Evolutionary conservation across 2,113 vertebrate genomes (phyloP).

Genomic region (Microcebus lehilahytsara): DNA sequence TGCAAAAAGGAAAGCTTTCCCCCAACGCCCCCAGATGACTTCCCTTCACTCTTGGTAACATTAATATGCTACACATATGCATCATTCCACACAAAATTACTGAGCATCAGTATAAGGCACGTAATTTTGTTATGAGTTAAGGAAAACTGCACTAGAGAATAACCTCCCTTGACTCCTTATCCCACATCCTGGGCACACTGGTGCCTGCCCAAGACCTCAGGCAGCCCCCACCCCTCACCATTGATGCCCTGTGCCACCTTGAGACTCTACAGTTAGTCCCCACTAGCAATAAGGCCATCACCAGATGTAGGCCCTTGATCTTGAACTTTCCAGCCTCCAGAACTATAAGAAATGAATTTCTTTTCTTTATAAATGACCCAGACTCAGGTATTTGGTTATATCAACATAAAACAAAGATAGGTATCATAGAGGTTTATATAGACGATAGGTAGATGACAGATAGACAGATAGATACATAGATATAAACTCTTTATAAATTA

Average conservation of each 20-base stretch:
- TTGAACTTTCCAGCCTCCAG: neutral
- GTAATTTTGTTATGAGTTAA: neutral
- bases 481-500: too few relatives aligned
- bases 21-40: neutral
- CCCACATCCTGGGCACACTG: neutral
- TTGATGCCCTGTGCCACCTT: neutral
- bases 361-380: too few relatives aligned
- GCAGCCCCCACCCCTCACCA: neutral
- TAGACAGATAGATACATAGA: too few relatives aligned
- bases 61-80: neutral
- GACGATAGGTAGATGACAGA: too few relatives aligned
- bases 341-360: neutral
- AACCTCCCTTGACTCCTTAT: neutral
- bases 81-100: neutral
- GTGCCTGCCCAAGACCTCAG: neutral
- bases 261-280: neutral
- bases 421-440: too few relatives aligned
- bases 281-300: neutral
- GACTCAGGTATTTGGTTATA: too few relatives aligned
- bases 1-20: neutral
- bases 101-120: neutral
- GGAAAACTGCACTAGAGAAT: neutral
- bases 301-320: neutral
- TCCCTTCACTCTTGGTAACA: neutral
- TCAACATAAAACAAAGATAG: too few relatives aligned